These are phyloP conservation scores for Heliconius sara DNA, from an alignment of 2,888 invertebrate genomes.

Conservation along the genomic window DNA sequence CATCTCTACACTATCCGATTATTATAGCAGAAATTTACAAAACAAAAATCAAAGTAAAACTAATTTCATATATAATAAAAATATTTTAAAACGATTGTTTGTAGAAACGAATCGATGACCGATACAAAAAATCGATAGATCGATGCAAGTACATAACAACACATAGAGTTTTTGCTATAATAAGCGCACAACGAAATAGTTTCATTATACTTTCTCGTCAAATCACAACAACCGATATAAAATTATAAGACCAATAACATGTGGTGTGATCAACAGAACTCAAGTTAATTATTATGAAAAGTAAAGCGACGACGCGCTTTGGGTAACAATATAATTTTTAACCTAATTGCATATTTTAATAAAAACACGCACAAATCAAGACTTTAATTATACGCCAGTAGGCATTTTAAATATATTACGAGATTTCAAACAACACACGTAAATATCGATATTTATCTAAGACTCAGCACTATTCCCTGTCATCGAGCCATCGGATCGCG, in stretches of 20 bases:
- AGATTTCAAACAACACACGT: slow-evolving; percentile 83
- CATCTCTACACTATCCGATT: slow-evolving; percentile 23
- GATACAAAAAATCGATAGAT: slow-evolving; percentile 6
- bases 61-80: slow-evolving; percentile 14
- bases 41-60: neutral
- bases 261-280: slow-evolving; percentile 49
- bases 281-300: slow-evolving; percentile 49
- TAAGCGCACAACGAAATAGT: slow-evolving; percentile 49
- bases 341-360: slow-evolving; percentile 78
- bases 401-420: slow-evolving; percentile 77
- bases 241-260: slow-evolving; percentile 54
- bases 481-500: slow-evolving; percentile 60
- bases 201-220: slow-evolving; percentile 46
- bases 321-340: slow-evolving; percentile 76
- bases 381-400: slow-evolving; percentile 72
- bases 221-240: slow-evolving; percentile 53
- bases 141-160: slow-evolving; percentile 1
- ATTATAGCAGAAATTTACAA: slow-evolving; percentile 19
- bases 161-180: slow-evolving; percentile 19
- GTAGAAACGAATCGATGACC: slow-evolving; percentile 6
- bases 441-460: slow-evolving; percentile 68
- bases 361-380: slow-evolving; percentile 76
- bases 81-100: neutral
- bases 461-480: slow-evolving; percentile 73
- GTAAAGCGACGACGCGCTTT: slow-evolving; percentile 63